These are phyloP conservation scores for Megalurothrips usitatus DNA, from an alignment of 2,888 invertebrate species.

Conservation along the genomic window DNA sequence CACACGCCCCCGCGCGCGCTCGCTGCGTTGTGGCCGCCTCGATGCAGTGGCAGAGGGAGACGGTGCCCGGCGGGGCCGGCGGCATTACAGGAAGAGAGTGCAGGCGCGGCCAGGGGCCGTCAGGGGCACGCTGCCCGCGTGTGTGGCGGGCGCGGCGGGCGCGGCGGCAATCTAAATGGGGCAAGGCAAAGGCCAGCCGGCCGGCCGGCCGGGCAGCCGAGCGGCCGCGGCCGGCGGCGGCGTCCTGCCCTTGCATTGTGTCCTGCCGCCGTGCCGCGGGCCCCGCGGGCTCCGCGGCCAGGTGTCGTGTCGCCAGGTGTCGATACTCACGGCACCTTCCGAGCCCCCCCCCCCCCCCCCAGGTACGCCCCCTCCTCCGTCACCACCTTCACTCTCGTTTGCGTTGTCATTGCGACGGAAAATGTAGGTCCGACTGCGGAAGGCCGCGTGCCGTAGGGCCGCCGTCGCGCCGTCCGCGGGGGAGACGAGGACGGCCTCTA, in stretches of 20 bases:
- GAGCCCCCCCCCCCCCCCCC: background rate
- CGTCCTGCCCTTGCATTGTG: conserved; percentile 15
- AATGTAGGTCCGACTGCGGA: too few species aligned
- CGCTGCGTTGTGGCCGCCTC: too few species aligned
- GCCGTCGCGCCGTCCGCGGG: too few species aligned
- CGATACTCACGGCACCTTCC: background rate
- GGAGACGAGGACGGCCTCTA: too few species aligned
- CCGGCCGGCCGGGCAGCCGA: background rate
- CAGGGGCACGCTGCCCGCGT: background rate
- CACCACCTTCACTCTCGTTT: background rate
- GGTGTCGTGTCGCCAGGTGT: background rate
- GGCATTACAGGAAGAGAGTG: too few species aligned
- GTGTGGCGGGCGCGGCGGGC: background rate
- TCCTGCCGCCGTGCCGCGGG: background rate
- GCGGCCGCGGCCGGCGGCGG: background rate
- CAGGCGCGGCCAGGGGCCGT: too few species aligned
- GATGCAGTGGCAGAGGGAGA: too few species aligned
- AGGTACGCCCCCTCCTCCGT: background rate
- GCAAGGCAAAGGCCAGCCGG: background rate
- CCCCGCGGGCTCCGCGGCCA: background rate
- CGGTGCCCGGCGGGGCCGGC: too few species aligned
- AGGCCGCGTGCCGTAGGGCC: too few species aligned
- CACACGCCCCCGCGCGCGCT: too few species aligned
- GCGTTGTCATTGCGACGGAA: too few species aligned
- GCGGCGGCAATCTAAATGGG: background rate